These are phyloP conservation scores for Amiota mariae DNA, from an alignment of 2,888 invertebrate genomes.

Conservation along the genomic window DNA sequence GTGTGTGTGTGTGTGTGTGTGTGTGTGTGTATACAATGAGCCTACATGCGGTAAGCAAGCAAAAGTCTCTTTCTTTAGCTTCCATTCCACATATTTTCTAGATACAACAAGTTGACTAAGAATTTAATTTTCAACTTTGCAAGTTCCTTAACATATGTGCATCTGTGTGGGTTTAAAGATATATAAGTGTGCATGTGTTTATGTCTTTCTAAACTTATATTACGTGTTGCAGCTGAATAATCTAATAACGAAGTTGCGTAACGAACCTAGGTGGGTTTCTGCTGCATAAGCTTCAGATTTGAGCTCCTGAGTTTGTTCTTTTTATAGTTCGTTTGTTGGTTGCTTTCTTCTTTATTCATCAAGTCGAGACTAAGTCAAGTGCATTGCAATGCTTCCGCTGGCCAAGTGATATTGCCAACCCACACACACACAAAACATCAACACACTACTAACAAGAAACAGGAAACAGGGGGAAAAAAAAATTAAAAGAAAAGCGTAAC, in stretches of 20 bases:
- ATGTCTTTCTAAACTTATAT: neutral
- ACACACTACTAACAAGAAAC: neutral
- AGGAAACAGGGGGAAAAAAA: too few species aligned
- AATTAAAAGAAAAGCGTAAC: neutral
- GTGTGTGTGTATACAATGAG: conserved; percentile 27
- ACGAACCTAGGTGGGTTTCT: conserved; percentile 12
- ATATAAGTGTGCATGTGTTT: conserved; percentile 7
- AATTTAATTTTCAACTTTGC: conserved; percentile 63
- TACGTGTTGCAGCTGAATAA: conserved; percentile 12
- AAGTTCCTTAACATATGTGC: conserved; percentile 20
- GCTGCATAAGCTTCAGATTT: neutral
- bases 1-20: conserved; percentile 27
- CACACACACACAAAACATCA: neutral
- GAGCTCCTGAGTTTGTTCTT: too few species aligned
- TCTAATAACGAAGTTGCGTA: conserved; percentile 15
- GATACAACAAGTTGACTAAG: conserved; percentile 44
- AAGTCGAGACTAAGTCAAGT: neutral
- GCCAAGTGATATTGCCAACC: too few species aligned
- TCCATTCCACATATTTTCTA: too few species aligned
- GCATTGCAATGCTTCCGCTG: neutral
- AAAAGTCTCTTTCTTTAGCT: neutral
- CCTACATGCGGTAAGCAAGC: conserved; percentile 1
- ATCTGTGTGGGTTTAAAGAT: neutral
- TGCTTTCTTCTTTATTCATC: too few species aligned
- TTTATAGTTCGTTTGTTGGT: too few species aligned